These are phyloP conservation scores for Pangasius krempfi DNA, from an alignment of 2,797 vertebrate genomes.

Conservation along the genomic window DNA sequence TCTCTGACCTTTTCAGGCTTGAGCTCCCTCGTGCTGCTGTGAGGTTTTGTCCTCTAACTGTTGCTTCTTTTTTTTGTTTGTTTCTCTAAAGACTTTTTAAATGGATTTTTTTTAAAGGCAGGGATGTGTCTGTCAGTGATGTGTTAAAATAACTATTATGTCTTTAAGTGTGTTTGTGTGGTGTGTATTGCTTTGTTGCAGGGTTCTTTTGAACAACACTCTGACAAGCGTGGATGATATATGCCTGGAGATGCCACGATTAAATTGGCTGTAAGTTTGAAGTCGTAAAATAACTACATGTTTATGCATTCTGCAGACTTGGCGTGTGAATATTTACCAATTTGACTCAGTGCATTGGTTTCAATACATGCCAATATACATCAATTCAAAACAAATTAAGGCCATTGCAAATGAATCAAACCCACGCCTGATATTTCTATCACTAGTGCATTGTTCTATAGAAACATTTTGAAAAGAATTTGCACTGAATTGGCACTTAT, in stretches of 20 bases:
- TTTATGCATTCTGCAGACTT: background rate
- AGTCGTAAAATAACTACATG: background rate
- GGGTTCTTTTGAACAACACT: constrained; percentile 89
- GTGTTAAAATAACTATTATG: background rate
- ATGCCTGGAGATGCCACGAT: constrained; percentile 87
- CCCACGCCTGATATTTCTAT: no score
- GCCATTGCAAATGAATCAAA: no score
- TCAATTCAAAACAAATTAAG: no score
- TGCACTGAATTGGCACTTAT: background rate
- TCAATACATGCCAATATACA: background rate
- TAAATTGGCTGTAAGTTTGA: constrained; percentile 92
- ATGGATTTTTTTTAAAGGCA: constrained; percentile 21
- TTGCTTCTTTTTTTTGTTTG: constrained; percentile 22
- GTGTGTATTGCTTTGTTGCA: constrained; percentile 59
- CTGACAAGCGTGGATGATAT: constrained; percentile 84
- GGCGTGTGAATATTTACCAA: background rate
- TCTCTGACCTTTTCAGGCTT: constrained; percentile 88
- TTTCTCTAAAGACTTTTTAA: constrained; percentile 13
- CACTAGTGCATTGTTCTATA: no score
- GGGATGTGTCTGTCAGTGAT: background rate
- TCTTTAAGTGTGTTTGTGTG: constrained; percentile 1
- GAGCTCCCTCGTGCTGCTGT: constrained; percentile 92
- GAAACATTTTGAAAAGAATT: background rate
- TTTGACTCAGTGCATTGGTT: background rate
- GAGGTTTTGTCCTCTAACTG: constrained; percentile 70